Evolutionary conservation across 2,888 invertebrate species (phyloP).

Genomic region (Polia nebulosa): DNA sequence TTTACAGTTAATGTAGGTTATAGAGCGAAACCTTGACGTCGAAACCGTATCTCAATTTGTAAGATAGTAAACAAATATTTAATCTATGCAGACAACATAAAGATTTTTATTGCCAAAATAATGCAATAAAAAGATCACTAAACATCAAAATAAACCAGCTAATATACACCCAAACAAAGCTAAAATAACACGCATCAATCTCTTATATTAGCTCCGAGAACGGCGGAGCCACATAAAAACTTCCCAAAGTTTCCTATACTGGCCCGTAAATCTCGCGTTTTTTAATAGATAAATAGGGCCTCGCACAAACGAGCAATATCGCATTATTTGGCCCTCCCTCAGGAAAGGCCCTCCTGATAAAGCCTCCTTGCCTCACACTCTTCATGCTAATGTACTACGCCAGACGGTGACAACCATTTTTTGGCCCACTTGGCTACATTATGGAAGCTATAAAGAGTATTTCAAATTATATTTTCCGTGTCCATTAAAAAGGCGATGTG

Average conservation of each 20-base stretch:
- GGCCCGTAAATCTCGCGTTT: constrained; percentile 88
- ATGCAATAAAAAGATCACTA: constrained; percentile 57
- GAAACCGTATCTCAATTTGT: constrained; percentile 16
- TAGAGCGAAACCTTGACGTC: constrained; percentile 37
- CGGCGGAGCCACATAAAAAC: constrained; percentile 88
- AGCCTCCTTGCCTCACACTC: constrained; percentile 90
- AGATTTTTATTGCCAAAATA: constrained; percentile 52
- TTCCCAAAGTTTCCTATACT: constrained; percentile 88
- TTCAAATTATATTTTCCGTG: constrained; percentile 90
- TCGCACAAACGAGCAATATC: constrained; percentile 91
- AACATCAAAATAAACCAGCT: constrained; percentile 69
- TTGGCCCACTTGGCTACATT: constrained; percentile 91
- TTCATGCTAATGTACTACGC: constrained; percentile 90
- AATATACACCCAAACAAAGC: constrained; percentile 75
- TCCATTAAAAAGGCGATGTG: constrained; percentile 89
- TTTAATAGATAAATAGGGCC: constrained; percentile 91
- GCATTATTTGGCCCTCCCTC: constrained; percentile 91
- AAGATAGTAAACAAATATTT: constrained; percentile 34
- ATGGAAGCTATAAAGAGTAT: constrained; percentile 89
- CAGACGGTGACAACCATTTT: constrained; percentile 91
- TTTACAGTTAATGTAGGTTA: constrained; percentile 43
- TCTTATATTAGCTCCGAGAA: constrained; percentile 86
- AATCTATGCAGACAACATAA: constrained; percentile 35
- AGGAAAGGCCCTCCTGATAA: constrained; percentile 91
- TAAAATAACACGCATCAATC: constrained; percentile 87